Base-by-base conservation (phyloP, 2,797 vertebrate species). In the Cossypha caffra region DNA sequence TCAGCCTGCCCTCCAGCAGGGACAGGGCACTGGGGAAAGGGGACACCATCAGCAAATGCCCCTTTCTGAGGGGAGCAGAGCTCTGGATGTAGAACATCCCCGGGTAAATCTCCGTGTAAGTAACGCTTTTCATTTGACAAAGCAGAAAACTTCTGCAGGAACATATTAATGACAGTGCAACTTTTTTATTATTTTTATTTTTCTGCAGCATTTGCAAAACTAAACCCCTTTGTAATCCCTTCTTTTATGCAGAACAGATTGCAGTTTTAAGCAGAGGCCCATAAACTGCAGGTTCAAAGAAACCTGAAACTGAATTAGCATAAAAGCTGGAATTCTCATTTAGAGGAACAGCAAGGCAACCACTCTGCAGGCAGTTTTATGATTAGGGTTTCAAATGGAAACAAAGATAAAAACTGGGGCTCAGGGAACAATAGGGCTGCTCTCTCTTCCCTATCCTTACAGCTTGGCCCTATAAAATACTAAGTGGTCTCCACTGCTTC, bases 161-260 rank as follows among this genome's bases (percentile, higher is more conserved):
- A 92, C 48, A 12, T 82, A 96, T 96, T 96, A 97, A 98, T 90
- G 93, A 92, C 96, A 92, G 95, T 75, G 89, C 95, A 96, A 96
- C 95, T 97, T 96, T 94, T 76, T 92, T 89, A 94, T 91, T 95
- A 94, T 94, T 93, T 96, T 96, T 97, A 74, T 86, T 97, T 97
- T 97, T 91, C 96, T 96, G 91, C 95, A 95, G 93, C 95, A 96
- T 97, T 97, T 97, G 98, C 95, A 96, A 94, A 98, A 98, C 97
- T 71, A 90, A 96, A 96, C 52, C 96, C 95, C 97, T 97, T 97
- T 96, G 97, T 97, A 97, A 97, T 97, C 97, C 97, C 92, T 95
- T 92, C 97, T 97, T 98, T 98, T 98, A 98, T 97, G 97, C 95
- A 96, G 98, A 98, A 97, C 98, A 98, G 98, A 98, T 97, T 98